These are phyloP conservation scores for Tetramorium simillimum DNA, from an alignment of 1,140 invertebrate species.

Conservation along the genomic window DNA sequence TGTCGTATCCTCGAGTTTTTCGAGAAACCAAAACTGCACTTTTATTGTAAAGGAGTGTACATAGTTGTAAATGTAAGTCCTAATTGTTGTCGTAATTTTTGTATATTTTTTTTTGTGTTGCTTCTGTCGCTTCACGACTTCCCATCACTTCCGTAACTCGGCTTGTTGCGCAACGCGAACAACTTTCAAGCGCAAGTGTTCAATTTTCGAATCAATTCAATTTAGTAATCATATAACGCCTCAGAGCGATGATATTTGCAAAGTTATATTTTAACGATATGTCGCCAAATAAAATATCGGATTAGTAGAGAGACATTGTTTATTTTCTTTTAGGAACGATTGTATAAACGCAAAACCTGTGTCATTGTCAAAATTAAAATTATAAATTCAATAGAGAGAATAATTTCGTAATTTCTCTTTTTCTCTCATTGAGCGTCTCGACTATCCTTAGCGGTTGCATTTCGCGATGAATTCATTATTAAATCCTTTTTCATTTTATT, in stretches of 20 bases:
- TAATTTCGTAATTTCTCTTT: neutral
- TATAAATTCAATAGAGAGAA: neutral
- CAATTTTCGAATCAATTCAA: neutral
- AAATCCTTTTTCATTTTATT: conserved; percentile 41
- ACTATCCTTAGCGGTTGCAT: neutral
- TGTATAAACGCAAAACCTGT: neutral
- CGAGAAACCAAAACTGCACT: too few relatives aligned
- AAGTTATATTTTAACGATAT: neutral
- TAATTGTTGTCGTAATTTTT: too few relatives aligned
- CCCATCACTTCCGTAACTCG: too few relatives aligned
- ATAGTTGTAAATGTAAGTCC: too few relatives aligned
- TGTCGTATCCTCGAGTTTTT: too few relatives aligned
- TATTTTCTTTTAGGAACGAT: neutral
- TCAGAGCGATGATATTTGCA: neutral
- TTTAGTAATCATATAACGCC: neutral
- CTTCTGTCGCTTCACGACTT: too few relatives aligned
- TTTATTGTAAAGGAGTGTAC: too few relatives aligned
- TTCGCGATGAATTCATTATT: neutral
- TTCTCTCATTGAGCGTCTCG: neutral
- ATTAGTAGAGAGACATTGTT: neutral
- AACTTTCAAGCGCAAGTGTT: conserved; percentile 6
- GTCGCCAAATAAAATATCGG: neutral
- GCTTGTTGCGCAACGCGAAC: too few relatives aligned
- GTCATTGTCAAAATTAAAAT: neutral
- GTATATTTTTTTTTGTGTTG: too few relatives aligned